Base-by-base conservation (phyloP, 1,140 invertebrate species). In the Neodiprion virginianus region DNA sequence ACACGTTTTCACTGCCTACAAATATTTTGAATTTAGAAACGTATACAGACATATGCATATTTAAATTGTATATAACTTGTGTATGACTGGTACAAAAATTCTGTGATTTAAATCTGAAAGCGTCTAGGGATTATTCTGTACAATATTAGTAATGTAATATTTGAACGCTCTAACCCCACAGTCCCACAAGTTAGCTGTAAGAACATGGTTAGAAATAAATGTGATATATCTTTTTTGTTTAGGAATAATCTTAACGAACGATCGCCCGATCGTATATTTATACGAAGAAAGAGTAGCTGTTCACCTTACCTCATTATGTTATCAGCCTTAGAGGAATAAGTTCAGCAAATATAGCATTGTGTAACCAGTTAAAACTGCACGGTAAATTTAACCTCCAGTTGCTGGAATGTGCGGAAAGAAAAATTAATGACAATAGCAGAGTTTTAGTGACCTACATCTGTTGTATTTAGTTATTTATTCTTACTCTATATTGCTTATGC, bases 241-340 rank as follows among this genome's bases (percentile, higher is more conserved):
- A 84, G 83, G 82, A 80, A 77, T 82, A 84, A 77, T 74, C 69
- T 77, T 78, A 80, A 80, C 72, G 17, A 77, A 70, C 79, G 76
- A 79, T 82, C 79, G 76, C 69, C 77, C 72, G 77, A 81, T 82
- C 81, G 72, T 76, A 79, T 83, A 80, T 83, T 82, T 82, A 67
- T 79, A 79, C 28, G 79, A 83, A 84, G 80, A 83, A 74, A 77
- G 67, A 70, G 65, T 80, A 75, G 75, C 75, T 74, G 78, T 76
- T 80, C 77, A 80, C 74, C 79, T 76, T 79, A 78, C 72, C 70
- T 81, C 77, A 77, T 78, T 81, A 74, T 77, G 73, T 79, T 82
- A 65, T 79, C 79, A 61, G 75, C 50, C 81, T 78, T 67, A 77
- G 75, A 77, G 76, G 77, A 79, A 76, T 69, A 79, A 65, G 72